These are phyloP conservation scores for Caenorhabditis uteleia DNA, from an alignment of 2,888 invertebrate species.

Conservation along the genomic window DNA sequence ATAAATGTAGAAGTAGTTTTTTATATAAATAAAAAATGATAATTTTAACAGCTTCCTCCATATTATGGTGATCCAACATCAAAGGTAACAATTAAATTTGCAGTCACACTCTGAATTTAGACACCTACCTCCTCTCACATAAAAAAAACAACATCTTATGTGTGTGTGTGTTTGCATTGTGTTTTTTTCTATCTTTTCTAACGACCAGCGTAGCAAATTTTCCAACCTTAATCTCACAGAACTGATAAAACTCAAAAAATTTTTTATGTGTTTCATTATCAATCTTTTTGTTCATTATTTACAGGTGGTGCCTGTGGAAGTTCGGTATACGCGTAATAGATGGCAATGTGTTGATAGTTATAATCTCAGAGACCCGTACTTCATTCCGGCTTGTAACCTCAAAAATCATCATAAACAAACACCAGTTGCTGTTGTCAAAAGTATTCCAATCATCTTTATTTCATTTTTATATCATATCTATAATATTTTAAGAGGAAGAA, in stretches of 20 bases:
- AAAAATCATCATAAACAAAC: conserved; percentile 20
- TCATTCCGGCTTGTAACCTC: conserved; percentile 24
- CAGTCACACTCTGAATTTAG: too few species aligned
- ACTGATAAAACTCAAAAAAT: neutral
- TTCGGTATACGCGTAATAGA: conserved; percentile 59
- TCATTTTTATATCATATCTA: neutral
- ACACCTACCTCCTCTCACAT: too few species aligned
- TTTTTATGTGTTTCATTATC: neutral
- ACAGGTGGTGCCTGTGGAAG: conserved; percentile 63
- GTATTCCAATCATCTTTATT: conserved; percentile 9
- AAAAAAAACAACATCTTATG: too few species aligned
- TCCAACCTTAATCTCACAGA: too few species aligned
- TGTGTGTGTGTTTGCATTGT: too few species aligned
- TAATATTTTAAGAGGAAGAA: conserved; percentile 27
- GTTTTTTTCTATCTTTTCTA: too few species aligned
- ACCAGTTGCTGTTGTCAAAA: conserved; percentile 24
- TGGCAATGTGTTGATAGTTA: conserved; percentile 62
- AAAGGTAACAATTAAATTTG: too few species aligned
- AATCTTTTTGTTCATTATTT: conserved; percentile 14
- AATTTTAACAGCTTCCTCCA: too few species aligned
- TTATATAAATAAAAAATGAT: too few species aligned
- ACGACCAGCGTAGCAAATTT: too few species aligned
- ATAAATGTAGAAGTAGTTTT: too few species aligned
- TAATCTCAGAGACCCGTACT: conserved; percentile 45
- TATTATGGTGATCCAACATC: too few species aligned